Conservation (phyloP, 2,113 vertebrate genomes). For the Scytalopus superciliaris region DNA sequence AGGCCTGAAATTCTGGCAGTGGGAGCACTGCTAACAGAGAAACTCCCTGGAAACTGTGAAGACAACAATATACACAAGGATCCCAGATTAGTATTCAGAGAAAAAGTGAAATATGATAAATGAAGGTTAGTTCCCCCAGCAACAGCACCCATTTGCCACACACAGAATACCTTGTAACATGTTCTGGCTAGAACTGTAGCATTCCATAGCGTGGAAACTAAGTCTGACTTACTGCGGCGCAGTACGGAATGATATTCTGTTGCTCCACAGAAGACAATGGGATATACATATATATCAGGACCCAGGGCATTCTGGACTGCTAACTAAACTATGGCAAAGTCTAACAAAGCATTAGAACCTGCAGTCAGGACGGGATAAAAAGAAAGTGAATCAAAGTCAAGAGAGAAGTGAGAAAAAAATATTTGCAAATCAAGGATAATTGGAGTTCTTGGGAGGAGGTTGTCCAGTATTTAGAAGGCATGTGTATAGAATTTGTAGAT, state of each 20-base stretch:
- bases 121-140: not conserved
- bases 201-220: not conserved
- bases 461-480: not conserved
- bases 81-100: not conserved
- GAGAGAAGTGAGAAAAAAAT: not conserved
- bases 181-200: not conserved
- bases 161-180: not conserved
- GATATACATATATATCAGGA: accelerated
- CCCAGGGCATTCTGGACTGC: not conserved
- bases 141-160: not conserved
- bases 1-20: not conserved
- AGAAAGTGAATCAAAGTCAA: not conserved
- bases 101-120: not conserved
- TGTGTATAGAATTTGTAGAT: not conserved
- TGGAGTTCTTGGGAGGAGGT: not conserved
- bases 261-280: not conserved
- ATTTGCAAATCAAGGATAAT: not conserved
- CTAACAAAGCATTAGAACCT: not conserved
- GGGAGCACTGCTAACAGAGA: not conserved
- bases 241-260: not conserved
- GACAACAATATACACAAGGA: not conserved
- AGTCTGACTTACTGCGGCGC: not conserved
- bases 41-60: not conserved
- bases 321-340: not conserved
- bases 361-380: not conserved